Base-by-base conservation (phyloP, 2,797 vertebrate species). In the Botia almorhae region DNA sequence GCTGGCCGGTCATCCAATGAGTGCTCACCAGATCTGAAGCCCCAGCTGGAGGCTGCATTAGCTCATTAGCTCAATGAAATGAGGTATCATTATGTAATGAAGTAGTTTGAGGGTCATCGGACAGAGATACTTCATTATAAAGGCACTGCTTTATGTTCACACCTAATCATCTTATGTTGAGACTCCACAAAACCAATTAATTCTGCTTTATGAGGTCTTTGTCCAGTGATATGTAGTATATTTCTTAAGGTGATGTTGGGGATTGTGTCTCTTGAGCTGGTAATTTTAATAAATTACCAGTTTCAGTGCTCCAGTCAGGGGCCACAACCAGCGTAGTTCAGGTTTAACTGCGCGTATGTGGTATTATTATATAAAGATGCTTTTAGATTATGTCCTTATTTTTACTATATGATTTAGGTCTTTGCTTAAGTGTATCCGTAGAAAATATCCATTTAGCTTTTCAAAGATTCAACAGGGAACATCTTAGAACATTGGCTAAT, bases 41-140 rank as follows among this genome's bases (percentile, higher is more conserved):
- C 75, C 51, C 81, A 68, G 74, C 81, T 74, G 61, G 64, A 60
- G 55, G 56, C 76, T 69, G 46, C 70, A 51, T 68, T 73, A 69
- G 29, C 63, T 79, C 81, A 79, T 82, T 82, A 78, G 76, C 55
- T 74, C 70, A 69, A 61, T 78, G 46, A 53, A 69, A 78, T 64
- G 14, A 26, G 68, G 23, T 51, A 46, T 79, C 23, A 69, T 74
- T 73, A 61, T 69, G 53, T 69, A 56, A 74, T 65, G 36, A 63
- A 75, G 14, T 63, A 69, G 70, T 63, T 50, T 69, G 46, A 33
- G 55, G 56, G 75, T 78, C 63, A 82, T 26, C 69, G 69, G 51
- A 71, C n/a, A 56, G 39, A 14, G 17, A 53, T 43, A 55, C 21
- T 33, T 53, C n/a, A 53, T 69, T 58, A 74, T 68, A 67, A 73